These are phyloP conservation scores for Drosophila funebris DNA, from an alignment of 1,140 invertebrate genomes.

Conservation along the genomic window DNA sequence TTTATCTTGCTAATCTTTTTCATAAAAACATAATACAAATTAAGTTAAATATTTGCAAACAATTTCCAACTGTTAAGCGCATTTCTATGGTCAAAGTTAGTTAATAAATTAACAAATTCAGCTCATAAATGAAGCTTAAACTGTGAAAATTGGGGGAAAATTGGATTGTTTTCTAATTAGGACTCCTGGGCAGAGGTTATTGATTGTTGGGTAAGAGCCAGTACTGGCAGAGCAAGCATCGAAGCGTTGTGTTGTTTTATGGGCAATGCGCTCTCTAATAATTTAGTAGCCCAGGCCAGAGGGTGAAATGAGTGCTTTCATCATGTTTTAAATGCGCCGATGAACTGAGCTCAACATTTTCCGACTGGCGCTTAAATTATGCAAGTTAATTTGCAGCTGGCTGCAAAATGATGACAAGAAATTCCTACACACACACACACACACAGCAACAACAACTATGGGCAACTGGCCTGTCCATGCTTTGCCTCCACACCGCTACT, in stretches of 20 bases:
- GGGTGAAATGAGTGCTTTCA: slow-evolving; percentile 28
- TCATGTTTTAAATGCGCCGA: slow-evolving; percentile 62
- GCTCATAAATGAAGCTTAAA: background rate
- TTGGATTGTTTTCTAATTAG: slow-evolving; percentile 17
- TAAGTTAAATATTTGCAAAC: too few relatives aligned
- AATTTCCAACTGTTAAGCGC: too few relatives aligned
- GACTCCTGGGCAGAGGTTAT: background rate
- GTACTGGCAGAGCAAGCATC: background rate
- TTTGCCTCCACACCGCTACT: background rate
- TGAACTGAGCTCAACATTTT: slow-evolving; percentile 65
- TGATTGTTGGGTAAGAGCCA: background rate
- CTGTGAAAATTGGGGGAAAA: background rate
- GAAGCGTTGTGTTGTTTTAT: slow-evolving; percentile 53
- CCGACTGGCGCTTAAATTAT: slow-evolving; percentile 69
- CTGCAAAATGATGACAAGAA: slow-evolving; percentile 77
- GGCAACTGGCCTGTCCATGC: background rate
- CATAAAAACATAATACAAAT: too few relatives aligned
- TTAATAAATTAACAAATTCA: slow-evolving; percentile 5
- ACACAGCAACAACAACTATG: slow-evolving; percentile 8
- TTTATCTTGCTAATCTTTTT: too few relatives aligned
- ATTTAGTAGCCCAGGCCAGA: slow-evolving; percentile 59
- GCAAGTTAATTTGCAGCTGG: slow-evolving; percentile 75
- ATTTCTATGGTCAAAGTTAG: background rate
- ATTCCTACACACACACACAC: slow-evolving; percentile 47
- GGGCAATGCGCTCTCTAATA: slow-evolving; percentile 46